Evolutionary conservation across 1,140 invertebrate genomes (phyloP).

Genomic region (Pantala flavescens): DNA sequence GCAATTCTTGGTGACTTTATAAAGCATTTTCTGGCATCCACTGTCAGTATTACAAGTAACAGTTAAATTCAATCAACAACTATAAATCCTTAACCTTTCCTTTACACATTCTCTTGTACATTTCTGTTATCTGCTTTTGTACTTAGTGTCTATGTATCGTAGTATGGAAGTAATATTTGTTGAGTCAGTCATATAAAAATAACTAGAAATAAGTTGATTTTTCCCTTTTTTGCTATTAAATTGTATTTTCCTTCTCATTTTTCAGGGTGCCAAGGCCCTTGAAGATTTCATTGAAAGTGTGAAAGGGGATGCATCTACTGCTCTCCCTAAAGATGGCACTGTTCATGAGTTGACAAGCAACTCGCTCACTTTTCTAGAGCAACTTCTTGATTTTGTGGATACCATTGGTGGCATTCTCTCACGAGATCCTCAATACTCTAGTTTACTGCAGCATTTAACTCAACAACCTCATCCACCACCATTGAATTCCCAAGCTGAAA

Average conservation of each 20-base stretch:
- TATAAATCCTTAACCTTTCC: too few relatives aligned
- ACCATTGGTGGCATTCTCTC: conserved; percentile 55
- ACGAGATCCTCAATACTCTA: conserved; percentile 46
- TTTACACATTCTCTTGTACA: too few relatives aligned
- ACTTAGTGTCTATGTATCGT: too few relatives aligned
- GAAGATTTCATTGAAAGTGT: conserved; percentile 91
- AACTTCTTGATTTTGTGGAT: conserved; percentile 65
- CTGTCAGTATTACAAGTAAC: too few relatives aligned
- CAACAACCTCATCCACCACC: conserved; percentile 26
- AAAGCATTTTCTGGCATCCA: too few relatives aligned
- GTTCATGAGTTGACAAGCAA: conserved; percentile 92
- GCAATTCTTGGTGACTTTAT: too few relatives aligned
- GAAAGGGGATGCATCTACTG: conserved; percentile 67
- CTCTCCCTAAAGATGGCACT: conserved; percentile 87
- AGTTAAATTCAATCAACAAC: too few relatives aligned
- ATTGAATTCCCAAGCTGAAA: conserved; percentile 29
- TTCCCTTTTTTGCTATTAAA: too few relatives aligned
- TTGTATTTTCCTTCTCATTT: conserved; percentile 21
- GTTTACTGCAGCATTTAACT: conserved; percentile 30
- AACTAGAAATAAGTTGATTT: too few relatives aligned
- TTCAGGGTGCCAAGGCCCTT: conserved; percentile 73
- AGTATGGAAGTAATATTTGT: too few relatives aligned
- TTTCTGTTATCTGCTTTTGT: too few relatives aligned
- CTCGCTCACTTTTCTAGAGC: conserved; percentile 78
- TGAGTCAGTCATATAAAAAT: too few relatives aligned